Evolutionary conservation across 2,797 vertebrate species (phyloP), one percentile per base, ranked within the genome.

Genomic region (Poecilia wingei): DNA sequence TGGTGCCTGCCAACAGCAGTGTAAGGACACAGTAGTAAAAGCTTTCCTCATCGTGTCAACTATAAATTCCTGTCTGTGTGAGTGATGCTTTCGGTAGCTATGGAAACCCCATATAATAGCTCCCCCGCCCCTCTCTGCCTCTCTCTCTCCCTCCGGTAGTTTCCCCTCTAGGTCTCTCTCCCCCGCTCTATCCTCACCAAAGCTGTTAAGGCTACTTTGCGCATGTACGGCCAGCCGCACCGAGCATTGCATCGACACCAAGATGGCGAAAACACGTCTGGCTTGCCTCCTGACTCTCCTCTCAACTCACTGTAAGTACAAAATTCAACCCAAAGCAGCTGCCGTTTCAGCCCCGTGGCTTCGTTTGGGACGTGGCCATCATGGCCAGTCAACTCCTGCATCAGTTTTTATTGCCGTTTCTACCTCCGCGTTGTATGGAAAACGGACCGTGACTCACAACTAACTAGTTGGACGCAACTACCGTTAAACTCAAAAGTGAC

Each of bases 211-310:
- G 86, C 90, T 90, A 95, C 92, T 95, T 94, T 96, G 95, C 95
- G 96, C 95, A 95, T 95, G 96, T 91, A 93, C 96, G 76, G 79
- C 86, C 90, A 88, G 89, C 89, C 91, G 87, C 79, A 92, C 79
- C 64, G 84, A 94, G 87, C 94, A 92, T 89, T 93, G 92, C 95
- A 91, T 92, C 94, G 91, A 94, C 93, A 95, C 94, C 95, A 96
- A 96, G 95, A 96, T 96, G 96, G 96, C 96, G 96, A 95, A 92
- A 95, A 91, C 94, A 93, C 93, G 94, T 90, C 92, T 96, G 93
- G 87, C 86, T 92, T 94, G 90, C 71, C 89, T 95, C 87, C 92
- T 96, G 93, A 89, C 93, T 91, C 95, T 96, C 87, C 89, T 96
- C 90, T 92, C 93, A 93, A 92, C 95, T 94, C 93, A 95, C 86